Evolutionary conservation across 2,797 vertebrate genomes (phyloP).

Genomic region (Rhynchonycteris naso): DNA sequence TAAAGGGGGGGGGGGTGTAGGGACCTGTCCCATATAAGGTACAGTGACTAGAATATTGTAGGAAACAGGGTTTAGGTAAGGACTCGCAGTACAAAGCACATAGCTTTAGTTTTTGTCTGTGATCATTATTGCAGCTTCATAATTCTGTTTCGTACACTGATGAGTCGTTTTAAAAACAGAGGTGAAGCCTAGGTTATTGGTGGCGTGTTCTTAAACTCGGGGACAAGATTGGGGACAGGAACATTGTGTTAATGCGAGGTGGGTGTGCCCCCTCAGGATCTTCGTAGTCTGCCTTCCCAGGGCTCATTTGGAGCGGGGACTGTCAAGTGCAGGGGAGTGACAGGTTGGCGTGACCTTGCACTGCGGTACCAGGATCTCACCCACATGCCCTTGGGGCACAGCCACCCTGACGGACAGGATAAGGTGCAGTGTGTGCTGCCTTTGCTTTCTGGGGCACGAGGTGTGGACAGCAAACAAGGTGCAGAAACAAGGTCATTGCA

Average conservation of each 20-base stretch:
- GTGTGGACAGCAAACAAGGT: neutral
- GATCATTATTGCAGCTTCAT: neutral
- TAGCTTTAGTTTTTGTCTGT: constrained; percentile 36
- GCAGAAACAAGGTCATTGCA: neutral
- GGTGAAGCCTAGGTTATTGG: neutral
- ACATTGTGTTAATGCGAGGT: too few relatives aligned
- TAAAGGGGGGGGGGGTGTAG: neutral
- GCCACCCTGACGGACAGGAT: neutral
- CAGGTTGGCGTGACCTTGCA: neutral
- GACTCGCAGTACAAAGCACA: neutral
- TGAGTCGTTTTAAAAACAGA: neutral
- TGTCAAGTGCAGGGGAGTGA: neutral
- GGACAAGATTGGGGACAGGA: too few relatives aligned
- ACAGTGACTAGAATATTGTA: neutral
- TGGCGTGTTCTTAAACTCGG: neutral
- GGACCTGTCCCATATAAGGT: neutral
- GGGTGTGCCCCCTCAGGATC: neutral
- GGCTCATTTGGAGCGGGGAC: neutral
- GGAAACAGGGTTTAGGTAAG: neutral
- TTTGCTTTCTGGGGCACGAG: constrained; percentile 25
- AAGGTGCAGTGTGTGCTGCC: neutral
- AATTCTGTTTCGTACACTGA: constrained; percentile 6
- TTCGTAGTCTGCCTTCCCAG: neutral
- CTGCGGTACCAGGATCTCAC: neutral
- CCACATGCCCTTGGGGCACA: neutral